Conservation (phyloP, 2,113 vertebrate species). For the Eublepharis macularius region DNA sequence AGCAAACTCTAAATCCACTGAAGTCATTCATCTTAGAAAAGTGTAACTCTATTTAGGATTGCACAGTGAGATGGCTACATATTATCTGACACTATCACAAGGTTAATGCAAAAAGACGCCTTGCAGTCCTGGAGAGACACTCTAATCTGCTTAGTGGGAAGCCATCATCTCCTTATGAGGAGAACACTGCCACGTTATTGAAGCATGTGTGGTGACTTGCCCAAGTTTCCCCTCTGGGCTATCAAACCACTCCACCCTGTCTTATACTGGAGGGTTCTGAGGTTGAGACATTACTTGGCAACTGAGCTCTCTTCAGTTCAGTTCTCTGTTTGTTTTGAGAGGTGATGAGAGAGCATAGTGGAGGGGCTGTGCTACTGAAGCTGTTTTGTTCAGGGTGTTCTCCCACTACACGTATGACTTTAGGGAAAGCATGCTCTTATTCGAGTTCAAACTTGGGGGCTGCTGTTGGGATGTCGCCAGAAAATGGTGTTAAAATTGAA, state of each 20-base stretch:
- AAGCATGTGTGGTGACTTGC: conserved; percentile 15
- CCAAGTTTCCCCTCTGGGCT: not conserved
- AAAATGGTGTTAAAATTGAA: not conserved
- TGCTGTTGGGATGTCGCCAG: not conserved
- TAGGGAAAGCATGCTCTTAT: not conserved
- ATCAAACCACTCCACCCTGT: not conserved
- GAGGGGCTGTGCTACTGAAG: not conserved
- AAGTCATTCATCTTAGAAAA: no score
- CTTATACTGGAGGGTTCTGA: not conserved
- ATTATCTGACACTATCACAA: not conserved
- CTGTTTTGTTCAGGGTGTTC: not conserved
- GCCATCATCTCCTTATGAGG: not conserved
- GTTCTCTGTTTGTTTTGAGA: not conserved
- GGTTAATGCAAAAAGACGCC: not conserved
- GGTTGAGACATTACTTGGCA: not conserved
- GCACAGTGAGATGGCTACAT: no score
- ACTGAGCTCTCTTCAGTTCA: not conserved
- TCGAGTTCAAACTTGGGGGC: not conserved
- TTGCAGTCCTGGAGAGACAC: not conserved
- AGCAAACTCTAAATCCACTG: no score
- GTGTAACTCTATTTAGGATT: no score
- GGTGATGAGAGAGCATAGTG: not conserved
- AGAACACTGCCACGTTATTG: not conserved
- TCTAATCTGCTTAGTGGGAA: not conserved
- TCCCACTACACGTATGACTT: not conserved